A percentile compares a stretch with the other conserved stretches of the same genome.
Conservation (phyloP, 2,797 vertebrate species). For the Mormyrops attenuatus region DNA sequence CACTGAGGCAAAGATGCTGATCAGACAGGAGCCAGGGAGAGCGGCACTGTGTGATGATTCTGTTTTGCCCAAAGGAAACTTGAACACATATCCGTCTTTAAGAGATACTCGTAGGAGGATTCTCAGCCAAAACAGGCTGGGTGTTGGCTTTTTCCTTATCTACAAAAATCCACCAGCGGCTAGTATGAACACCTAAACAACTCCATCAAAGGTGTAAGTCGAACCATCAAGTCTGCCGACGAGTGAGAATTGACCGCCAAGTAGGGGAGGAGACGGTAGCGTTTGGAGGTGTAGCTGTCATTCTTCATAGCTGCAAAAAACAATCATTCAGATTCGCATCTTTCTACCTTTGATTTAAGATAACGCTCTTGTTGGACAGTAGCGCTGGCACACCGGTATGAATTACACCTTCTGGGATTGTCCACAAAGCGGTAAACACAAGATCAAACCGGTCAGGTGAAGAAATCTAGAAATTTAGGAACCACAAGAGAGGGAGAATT, state of each 20-base stretch:
- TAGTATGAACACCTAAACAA: background rate
- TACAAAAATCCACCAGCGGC: background rate
- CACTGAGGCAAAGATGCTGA: background rate
- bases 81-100: background rate
- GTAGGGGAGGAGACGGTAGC: background rate
- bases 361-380: background rate
- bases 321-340: background rate
- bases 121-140: background rate
- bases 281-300: background rate
- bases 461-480: constrained; percentile 4
- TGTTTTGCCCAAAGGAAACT: background rate
- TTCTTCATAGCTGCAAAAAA: background rate
- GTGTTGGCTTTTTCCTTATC: background rate
- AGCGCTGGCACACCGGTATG: too few relatives aligned
- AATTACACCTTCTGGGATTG: background rate
- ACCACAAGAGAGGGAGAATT: background rate
- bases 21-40: background rate
- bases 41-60: background rate
- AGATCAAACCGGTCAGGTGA: background rate
- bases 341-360: background rate
- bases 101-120: background rate
- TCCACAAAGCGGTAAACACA: background rate
- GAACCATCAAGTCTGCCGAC: background rate
- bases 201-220: background rate
- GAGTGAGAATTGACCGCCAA: background rate